A percentile compares a stretch with the other conserved stretches of the same genome.
phyloP scores from a whole-genome alignment of 2,113 vertebrate species.

The Catharus fuscescens region DNA sequence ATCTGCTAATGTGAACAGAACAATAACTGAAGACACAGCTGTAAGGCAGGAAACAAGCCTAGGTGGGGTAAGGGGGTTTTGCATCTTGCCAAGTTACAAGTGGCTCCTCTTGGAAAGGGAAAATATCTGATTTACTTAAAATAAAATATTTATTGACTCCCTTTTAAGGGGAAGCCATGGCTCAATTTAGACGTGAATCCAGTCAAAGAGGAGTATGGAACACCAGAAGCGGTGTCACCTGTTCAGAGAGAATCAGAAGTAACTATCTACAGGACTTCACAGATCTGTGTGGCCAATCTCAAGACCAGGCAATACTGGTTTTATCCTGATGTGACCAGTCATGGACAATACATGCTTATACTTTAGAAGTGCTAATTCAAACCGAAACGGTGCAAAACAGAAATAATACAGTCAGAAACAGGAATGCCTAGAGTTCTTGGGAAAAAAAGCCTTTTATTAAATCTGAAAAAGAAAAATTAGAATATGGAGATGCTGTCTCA shows the following conservation, averaged over 20 bases:
- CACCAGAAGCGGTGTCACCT: background rate
- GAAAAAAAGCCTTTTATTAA: background rate
- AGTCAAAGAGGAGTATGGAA: background rate
- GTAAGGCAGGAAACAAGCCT: background rate
- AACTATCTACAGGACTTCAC: background rate
- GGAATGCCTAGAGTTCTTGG: background rate
- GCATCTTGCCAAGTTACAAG: background rate
- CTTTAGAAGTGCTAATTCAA: background rate
- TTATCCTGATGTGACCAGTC: background rate
- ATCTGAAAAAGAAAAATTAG: background rate
- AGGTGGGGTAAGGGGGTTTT: background rate
- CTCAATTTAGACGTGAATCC: background rate
- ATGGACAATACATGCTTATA: background rate
- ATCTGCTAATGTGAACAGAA: background rate
- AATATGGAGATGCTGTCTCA: background rate
- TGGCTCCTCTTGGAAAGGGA: background rate
- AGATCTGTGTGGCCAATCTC: background rate
- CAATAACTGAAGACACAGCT: background rate
- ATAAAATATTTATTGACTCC: background rate
- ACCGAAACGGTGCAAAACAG: background rate
- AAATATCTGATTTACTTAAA: background rate
- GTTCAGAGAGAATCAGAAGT: background rate
- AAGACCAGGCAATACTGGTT: background rate
- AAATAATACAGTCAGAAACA: background rate
- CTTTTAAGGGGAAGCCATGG: background rate